Evolutionary conservation across 2,113 vertebrate genomes (phyloP).

Genomic region (Numida meleagris): DNA sequence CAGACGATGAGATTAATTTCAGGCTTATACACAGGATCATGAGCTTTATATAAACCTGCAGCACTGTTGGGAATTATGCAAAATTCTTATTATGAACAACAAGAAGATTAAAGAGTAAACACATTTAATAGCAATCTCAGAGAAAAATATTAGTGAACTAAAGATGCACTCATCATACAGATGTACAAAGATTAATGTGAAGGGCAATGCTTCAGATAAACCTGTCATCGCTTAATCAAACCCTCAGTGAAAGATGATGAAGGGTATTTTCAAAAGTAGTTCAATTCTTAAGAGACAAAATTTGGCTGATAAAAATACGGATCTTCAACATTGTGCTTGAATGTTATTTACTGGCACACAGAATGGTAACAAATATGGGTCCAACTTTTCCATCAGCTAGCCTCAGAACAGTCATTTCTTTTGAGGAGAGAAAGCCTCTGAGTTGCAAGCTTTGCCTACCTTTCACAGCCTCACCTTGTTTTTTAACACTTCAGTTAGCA

Average conservation of each 20-base stretch:
- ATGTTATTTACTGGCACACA: background rate
- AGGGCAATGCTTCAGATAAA: background rate
- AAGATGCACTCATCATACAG: background rate
- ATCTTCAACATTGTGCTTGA: background rate
- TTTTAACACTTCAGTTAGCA: background rate
- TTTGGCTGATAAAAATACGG: background rate
- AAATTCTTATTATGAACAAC: background rate
- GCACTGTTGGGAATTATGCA: background rate
- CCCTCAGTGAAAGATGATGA: background rate
- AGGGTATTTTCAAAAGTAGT: background rate
- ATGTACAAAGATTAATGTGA: background rate
- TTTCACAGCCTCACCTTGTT: fast-evolving
- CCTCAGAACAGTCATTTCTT: background rate
- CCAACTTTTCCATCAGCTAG: background rate
- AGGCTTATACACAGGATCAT: background rate
- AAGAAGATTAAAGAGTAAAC: background rate
- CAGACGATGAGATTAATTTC: background rate
- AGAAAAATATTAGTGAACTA: background rate
- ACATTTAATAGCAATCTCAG: background rate
- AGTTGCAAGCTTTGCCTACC: background rate
- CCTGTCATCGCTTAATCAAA: background rate
- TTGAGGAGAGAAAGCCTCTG: background rate
- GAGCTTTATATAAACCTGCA: background rate
- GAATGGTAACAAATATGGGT: background rate
- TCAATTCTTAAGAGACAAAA: background rate